These are phyloP conservation scores for Anthoscopus minutus DNA, from an alignment of 2,113 vertebrate species.

Conservation along the genomic window DNA sequence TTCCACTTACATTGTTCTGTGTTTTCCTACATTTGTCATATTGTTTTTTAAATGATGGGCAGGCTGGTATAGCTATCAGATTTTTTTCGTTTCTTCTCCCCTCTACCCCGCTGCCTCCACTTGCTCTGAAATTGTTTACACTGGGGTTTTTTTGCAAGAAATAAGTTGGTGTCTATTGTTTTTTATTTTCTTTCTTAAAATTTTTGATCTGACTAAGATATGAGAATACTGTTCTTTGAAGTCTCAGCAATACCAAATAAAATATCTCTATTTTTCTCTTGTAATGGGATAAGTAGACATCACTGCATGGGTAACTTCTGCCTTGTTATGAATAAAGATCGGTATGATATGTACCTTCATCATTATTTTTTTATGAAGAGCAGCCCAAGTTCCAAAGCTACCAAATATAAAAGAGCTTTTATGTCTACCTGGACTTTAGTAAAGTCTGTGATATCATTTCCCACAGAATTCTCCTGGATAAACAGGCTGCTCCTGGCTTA, in stretches of 20 bases:
- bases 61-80: background rate
- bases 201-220: background rate
- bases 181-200: background rate
- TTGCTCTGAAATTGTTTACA: background rate
- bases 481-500: background rate
- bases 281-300: background rate
- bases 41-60: background rate
- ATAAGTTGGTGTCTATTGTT: background rate
- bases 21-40: background rate
- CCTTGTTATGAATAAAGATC: background rate
- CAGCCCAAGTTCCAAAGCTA: background rate
- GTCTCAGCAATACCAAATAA: background rate
- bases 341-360: background rate
- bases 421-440: background rate
- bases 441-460: background rate
- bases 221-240: background rate
- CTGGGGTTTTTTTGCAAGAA: background rate
- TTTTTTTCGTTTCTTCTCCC: background rate
- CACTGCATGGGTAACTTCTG: background rate
- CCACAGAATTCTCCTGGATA: background rate
- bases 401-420: background rate
- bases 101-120: rapidly evolving
- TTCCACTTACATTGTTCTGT: background rate
- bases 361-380: background rate
- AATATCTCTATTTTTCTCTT: background rate